Evolutionary conservation across 2,888 invertebrate genomes (phyloP).

Genomic region (Drosophila algonquin): DNA sequence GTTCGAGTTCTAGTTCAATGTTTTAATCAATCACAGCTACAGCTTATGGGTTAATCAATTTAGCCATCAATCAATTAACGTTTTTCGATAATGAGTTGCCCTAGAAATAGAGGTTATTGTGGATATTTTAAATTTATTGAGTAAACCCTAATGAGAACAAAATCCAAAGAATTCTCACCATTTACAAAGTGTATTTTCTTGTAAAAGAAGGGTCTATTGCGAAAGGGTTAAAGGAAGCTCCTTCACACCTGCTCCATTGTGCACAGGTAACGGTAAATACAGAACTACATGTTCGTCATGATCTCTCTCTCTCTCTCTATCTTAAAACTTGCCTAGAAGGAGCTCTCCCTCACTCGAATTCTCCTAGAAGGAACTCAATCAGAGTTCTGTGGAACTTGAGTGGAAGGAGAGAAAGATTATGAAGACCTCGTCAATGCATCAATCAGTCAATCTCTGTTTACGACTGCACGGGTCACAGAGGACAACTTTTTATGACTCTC

Average conservation of each 20-base stretch:
- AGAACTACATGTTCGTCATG: background rate
- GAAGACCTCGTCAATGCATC: conserved; percentile 24
- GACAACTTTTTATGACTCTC: conserved; percentile 48
- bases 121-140: no score
- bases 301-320: background rate
- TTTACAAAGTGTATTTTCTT: no score
- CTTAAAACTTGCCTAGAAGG: background rate
- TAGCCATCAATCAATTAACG: conserved; percentile 21
- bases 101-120: background rate
- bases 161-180: no score
- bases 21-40: conserved; percentile 21
- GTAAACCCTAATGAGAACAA: no score
- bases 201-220: no score
- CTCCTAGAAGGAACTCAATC: background rate
- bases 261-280: background rate
- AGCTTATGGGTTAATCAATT: conserved; percentile 25
- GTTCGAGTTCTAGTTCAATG: conserved; percentile 15
- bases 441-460: conserved; percentile 46
- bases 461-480: conserved; percentile 49
- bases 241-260: background rate
- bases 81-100: conserved; percentile 11
- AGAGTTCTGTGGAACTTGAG: background rate
- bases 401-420: background rate
- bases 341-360: background rate
- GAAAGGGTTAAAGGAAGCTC: background rate